Percentiles rank a stretch among this genome's conserved stretches.
These are phyloP conservation scores for Alectoris magna DNA, from an alignment of 2,797 vertebrate genomes.

Conservation along the genomic window DNA sequence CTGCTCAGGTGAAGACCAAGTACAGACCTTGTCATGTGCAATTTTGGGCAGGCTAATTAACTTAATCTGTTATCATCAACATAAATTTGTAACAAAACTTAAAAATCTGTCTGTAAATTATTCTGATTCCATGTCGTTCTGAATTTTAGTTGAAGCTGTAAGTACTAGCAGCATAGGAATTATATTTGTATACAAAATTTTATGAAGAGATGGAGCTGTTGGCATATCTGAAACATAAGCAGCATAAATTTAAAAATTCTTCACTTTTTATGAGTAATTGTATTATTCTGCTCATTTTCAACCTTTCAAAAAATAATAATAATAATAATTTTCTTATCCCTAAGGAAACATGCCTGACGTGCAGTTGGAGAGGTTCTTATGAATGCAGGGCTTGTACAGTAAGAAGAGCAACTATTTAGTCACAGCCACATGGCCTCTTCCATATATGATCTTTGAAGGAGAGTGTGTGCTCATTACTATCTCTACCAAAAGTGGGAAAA, in stretches of 20 bases:
- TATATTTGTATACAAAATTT: constrained; percentile 31
- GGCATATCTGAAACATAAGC: neutral
- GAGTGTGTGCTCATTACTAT: neutral
- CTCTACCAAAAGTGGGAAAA: neutral
- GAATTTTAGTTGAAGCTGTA: neutral
- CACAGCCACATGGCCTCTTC: neutral
- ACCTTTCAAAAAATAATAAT: no score
- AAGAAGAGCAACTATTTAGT: neutral
- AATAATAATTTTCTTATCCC: neutral
- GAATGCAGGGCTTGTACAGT: neutral
- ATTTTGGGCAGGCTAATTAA: neutral
- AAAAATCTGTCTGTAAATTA: neutral
- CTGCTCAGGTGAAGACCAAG: neutral
- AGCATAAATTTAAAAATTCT: constrained; percentile 21
- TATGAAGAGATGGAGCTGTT: constrained; percentile 10
- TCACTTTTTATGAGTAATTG: neutral
- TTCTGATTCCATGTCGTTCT: neutral
- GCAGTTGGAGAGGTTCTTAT: neutral
- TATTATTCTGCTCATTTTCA: neutral
- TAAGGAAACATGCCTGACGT: neutral
- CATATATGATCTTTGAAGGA: neutral
- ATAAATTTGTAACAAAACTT: neutral
- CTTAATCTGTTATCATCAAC: neutral
- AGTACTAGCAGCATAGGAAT: neutral
- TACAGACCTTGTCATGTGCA: neutral